A percentile compares a stretch with the other conserved stretches of the same genome.
These are phyloP conservation scores for Nebria brevicollis DNA, from an alignment of 2,888 invertebrate species.

Conservation along the genomic window DNA sequence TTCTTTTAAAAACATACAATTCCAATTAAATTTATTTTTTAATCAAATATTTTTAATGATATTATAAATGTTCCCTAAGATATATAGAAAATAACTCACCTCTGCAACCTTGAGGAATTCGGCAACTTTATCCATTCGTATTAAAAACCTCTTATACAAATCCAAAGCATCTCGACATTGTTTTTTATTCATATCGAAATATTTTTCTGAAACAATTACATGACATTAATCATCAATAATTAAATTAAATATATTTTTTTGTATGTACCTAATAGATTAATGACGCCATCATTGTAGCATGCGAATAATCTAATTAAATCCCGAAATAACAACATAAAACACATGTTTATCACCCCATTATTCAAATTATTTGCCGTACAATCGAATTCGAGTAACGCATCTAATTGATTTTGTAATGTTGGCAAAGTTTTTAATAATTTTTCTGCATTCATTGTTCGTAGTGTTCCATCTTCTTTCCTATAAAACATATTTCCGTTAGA, in stretches of 20 bases:
- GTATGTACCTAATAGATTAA: conserved; percentile 84
- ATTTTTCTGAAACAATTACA: conserved; percentile 78
- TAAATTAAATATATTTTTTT: too few species aligned
- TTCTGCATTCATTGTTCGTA: conserved; percentile 97
- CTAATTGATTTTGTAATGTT: conserved; percentile 93
- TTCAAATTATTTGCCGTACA: conserved; percentile 96
- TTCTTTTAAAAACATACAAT: neutral
- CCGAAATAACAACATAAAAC: conserved; percentile 84
- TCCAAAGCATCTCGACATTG: conserved; percentile 97
- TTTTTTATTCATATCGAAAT: conserved; percentile 99
- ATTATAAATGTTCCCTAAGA: too few species aligned
- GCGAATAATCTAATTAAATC: conserved; percentile 94
- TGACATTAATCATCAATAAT: neutral
- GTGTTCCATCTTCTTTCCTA: conserved; percentile 96
- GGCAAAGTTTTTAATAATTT: conserved; percentile 97
- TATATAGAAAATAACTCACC: conserved; percentile 59
- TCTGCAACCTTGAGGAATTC: conserved; percentile 94
- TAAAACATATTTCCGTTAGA: conserved; percentile 49
- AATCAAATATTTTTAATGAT: neutral
- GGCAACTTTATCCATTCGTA: conserved; percentile 97
- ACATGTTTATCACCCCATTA: conserved; percentile 89
- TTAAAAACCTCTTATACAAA: conserved; percentile 97
- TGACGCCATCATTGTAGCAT: conserved; percentile 99
- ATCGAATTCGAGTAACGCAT: conserved; percentile 96
- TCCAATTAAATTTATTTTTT: neutral